Conservation (phyloP, 1,140 invertebrate species). For the Cyclargus thomasi region DNA sequence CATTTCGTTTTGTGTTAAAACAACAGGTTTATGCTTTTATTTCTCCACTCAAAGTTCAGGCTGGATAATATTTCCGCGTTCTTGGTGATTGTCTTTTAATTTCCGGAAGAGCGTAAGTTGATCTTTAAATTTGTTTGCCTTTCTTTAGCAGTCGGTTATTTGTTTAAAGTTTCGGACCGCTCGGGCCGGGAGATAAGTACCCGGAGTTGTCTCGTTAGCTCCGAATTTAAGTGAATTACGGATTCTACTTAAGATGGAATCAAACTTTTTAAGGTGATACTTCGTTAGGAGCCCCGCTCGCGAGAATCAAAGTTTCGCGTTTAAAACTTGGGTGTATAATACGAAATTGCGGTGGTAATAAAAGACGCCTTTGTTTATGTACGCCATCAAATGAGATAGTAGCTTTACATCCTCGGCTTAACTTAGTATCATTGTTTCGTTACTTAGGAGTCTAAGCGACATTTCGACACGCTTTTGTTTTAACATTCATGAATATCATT, state of each 20-base stretch:
- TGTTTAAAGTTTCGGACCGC: slow-evolving; percentile 54
- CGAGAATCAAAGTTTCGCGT: slow-evolving; percentile 47
- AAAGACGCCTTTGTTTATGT: slow-evolving; percentile 62
- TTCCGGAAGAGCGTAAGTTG: slow-evolving; percentile 35
- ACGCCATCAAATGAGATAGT: slow-evolving; percentile 60
- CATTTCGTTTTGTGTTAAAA: slow-evolving; percentile 54
- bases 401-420: slow-evolving; percentile 55
- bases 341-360: slow-evolving; percentile 54
- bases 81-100: slow-evolving; percentile 11
- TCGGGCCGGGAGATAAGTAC: slow-evolving; percentile 47
- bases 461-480: slow-evolving; percentile 59
- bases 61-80: slow-evolving; percentile 11
- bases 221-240: slow-evolving; percentile 56
- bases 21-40: slow-evolving; percentile 63
- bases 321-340: slow-evolving; percentile 60
- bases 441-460: slow-evolving; percentile 62
- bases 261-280: slow-evolving; percentile 48
- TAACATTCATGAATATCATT: slow-evolving; percentile 70
- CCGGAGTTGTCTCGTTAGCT: slow-evolving; percentile 51
- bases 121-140: slow-evolving; percentile 58
- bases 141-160: slow-evolving; percentile 62
- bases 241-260: slow-evolving; percentile 43
- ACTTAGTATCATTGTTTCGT: slow-evolving; percentile 68
- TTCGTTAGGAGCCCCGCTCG: slow-evolving; percentile 42
- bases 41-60: slow-evolving; percentile 29